A percentile compares a stretch with the other conserved stretches of the same genome.
Evolutionary conservation across 2,888 invertebrate genomes (phyloP).

Genomic region (Pseudococcus viburni): DNA sequence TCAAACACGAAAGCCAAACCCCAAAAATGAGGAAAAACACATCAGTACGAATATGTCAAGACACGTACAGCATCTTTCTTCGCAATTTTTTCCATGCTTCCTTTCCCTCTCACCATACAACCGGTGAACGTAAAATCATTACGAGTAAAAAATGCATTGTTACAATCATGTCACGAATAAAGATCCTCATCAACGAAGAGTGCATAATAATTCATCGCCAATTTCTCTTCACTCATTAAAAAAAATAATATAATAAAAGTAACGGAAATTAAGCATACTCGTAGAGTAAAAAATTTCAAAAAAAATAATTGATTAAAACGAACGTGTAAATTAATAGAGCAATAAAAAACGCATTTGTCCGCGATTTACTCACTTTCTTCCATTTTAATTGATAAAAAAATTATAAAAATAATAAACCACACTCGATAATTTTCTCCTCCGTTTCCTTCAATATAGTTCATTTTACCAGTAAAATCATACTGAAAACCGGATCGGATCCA

Average conservation of each 20-base stretch:
- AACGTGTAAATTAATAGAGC: constrained; percentile 35
- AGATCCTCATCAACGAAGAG: background rate
- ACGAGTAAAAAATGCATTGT: background rate
- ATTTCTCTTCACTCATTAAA: constrained; percentile 36
- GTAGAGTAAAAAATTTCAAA: constrained; percentile 15
- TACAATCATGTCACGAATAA: constrained; percentile 1
- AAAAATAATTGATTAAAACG: constrained; percentile 26
- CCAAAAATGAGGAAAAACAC: background rate
- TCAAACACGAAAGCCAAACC: background rate
- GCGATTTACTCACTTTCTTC: background rate
- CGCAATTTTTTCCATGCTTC: background rate
- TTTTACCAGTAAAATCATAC: background rate
- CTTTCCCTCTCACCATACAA: background rate
- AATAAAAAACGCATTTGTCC: constrained; percentile 10
- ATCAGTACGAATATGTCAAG: background rate
- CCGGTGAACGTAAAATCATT: constrained; percentile 1
- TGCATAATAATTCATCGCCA: background rate
- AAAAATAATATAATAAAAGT: constrained; percentile 21
- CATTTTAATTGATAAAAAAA: background rate
- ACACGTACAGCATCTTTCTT: background rate
- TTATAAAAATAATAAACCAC: background rate
- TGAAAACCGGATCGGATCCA: background rate
- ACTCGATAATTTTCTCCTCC: background rate
- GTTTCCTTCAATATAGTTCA: background rate
- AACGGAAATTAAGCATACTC: background rate